Conservation (phyloP, 2,888 invertebrate species). For the Hedya salicella region DNA sequence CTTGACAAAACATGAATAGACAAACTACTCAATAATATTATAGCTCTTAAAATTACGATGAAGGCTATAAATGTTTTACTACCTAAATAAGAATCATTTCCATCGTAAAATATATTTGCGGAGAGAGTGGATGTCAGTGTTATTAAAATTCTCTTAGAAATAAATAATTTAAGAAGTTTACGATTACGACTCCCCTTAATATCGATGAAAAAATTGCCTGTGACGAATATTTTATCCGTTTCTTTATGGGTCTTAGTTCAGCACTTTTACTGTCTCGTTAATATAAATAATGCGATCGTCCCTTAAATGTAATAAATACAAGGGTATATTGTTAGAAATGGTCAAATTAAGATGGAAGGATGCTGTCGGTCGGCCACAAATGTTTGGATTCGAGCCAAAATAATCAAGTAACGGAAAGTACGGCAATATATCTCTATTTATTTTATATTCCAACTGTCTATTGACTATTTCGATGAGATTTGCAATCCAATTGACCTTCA, state of each 20-base stretch:
- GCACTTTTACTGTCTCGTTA: slow-evolving; percentile 37
- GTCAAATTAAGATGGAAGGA: slow-evolving; percentile 60
- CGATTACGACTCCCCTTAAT: slow-evolving; percentile 10
- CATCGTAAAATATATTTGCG: slow-evolving; percentile 40
- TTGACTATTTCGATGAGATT: slow-evolving; percentile 61
- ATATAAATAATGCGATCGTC: slow-evolving; percentile 51
- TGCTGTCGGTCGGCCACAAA: slow-evolving; percentile 58
- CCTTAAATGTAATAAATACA: slow-evolving; percentile 53
- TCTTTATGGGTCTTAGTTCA: slow-evolving; percentile 35
- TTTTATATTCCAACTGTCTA: slow-evolving; percentile 63
- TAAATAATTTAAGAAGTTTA: slow-evolving; percentile 34
- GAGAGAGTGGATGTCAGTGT: slow-evolving; percentile 29
- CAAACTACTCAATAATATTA: slow-evolving; percentile 15
- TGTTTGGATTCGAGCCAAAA: slow-evolving; percentile 74
- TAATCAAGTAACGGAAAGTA: slow-evolving; percentile 71
- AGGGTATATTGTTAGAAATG: slow-evolving; percentile 58
- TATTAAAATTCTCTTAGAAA: slow-evolving; percentile 28
- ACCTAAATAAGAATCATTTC: slow-evolving; percentile 38
- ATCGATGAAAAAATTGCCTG: slow-evolving; percentile 19
- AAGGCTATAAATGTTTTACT: slow-evolving; percentile 35
- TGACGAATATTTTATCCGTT: slow-evolving; percentile 16
- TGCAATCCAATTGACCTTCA: slow-evolving; percentile 66
- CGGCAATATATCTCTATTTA: slow-evolving; percentile 65
- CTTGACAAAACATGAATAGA: slow-evolving; percentile 18
- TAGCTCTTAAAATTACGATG: slow-evolving; percentile 29